Base-by-base conservation (phyloP, 1,140 invertebrate genomes). In the Zaprionus ornatus region DNA sequence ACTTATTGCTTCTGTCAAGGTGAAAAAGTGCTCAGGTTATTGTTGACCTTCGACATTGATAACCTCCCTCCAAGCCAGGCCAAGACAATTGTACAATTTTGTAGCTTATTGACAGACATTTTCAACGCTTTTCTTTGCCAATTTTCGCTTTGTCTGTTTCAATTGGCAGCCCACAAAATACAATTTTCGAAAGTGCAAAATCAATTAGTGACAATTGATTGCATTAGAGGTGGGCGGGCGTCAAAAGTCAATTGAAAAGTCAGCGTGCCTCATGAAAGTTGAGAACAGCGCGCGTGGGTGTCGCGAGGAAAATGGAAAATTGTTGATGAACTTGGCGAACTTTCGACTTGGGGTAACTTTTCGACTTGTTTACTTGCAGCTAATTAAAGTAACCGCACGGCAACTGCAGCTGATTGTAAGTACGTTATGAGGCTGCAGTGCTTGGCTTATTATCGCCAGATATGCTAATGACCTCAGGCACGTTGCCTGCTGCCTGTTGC, bases 161-260 rank as follows among this genome's bases (percentile, higher is more conserved):
- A 83, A 84, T 84, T 75, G 62, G 70, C 77, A 54, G 52, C 59
- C 62, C 67, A 48, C 69, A 48, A 50, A 60, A 66, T 54, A 57
- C 71, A 78, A 57, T 77, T 52, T 65, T 63, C 25, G 19, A 64
- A 75, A 80, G 80, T 88, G 80, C 67, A 77, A 90, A 85, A 85
- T 69, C 85, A 90, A 90, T 90, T 90, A 90, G 85, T 55, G 55
- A 52, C 74, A 90, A 90, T 90, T 90, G 78, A 72, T 67, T 82
- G 64, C 63, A 40, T 60, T 80, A 52, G 13, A 67, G 48, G 48
- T 54, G 25, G 65, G 35, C 37, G 60, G 59, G 59, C 66, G 56
- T 65, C 21, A 50, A 80, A 68, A 88, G 80, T 87, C 82, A 86
- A 82, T 66, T 68, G 66, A 80, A 83, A 82, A 86, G 80, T 84